Base-by-base conservation (phyloP, 1,140 invertebrate genomes). In the Harpegnathos saltator region DNA sequence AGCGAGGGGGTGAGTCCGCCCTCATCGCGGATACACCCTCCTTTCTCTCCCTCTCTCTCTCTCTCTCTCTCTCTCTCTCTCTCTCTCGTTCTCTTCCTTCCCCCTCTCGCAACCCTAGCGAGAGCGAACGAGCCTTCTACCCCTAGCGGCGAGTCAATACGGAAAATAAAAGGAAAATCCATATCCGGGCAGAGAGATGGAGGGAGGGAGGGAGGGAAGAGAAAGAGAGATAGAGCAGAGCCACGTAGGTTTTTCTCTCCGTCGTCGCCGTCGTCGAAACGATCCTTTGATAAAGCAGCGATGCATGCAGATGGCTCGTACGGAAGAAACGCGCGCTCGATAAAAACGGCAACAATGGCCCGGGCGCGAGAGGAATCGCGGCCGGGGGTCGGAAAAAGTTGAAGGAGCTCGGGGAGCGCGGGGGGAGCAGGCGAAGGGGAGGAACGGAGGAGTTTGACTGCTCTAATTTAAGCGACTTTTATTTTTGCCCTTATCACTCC, bases 271-370 rank as follows among this genome's bases (percentile, higher is more conserved):
- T 62, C 17, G 59, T 33, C 56, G 72, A 84, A 86, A 84, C 72
- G 82, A 86, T 86, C 69, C 68, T 80, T 86, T 85, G 85, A 86
- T 84, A 86, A 86, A 84, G 82, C 74, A 84, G 48, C 82, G 85
- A 80, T 81, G 71, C 85, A 86, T 86, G 85, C 85, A 81, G 85
- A 86, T 86, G 50, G 74, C 59, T 56, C 29, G 14, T 56, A 50
- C 29, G 63, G 65, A 86, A 84, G 74, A 81, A 68, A 73, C 59
- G 78, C 59, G 78, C 61, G 50, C 65, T 74, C 56, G 52, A 84
- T 84, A 86, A 86, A 86, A 84, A 73, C 44, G 71, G 52, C 82
- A 72, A 86, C 82, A 86, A 86, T 86, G 48, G 65, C 48, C 44
- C 61, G 26, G 33, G 77, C 71, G 63, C 22, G 82, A 80, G 82